Base-by-base conservation (phyloP, 2,888 invertebrate genomes). In the Theodoxus fluviatilis region DNA sequence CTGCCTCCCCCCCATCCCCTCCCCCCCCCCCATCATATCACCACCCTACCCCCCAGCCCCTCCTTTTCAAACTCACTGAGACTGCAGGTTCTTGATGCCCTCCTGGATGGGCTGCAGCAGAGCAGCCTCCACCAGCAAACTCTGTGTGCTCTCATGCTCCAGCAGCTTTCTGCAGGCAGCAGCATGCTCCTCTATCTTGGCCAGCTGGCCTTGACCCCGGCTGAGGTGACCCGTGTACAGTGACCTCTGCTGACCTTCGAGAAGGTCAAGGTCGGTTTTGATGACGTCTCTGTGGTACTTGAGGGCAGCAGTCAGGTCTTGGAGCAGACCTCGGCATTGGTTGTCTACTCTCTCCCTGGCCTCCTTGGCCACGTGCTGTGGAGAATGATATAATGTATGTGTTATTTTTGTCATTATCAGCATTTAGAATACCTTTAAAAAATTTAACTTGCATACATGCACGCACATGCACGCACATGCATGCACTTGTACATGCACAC, bases 251-350 rank as follows among this genome's bases (percentile, higher is more conserved):
- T n/a, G n/a, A n/a, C n/a, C n/a, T n/a, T n/a, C n/a, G n/a, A n/a
- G n/a, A n/a, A n/a, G n/a, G 28, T 64, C 37, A 25, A 69, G 52
- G 4, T 69, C 52, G 2, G n/a, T 25, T 7, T 64, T 37, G 37
- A 64, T 38, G 28, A 9, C 3, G 22, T 1, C 3, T 64, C 79
- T 79, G 67, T 82, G 81, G 33, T 77, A 77, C 25, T 72, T 69
- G 47, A 83, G 73, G 31, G 79, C 76, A 3, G 75, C 64, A 2
- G 79, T 81, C 15, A 83, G 66, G 73, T 84, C 83, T 6, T 78
- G 78, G 18, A 84, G 61, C 28, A 81, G 67, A 18, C 81, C 73
- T 38, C 74, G 72, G 66, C 79, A 82, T 71, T 84, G 84, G 31
- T 75, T 71, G 52, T 80, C 80, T 6, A 84, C 74, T 67, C 79